Evolutionary conservation across 2,888 invertebrate species (phyloP), one percentile per base, ranked within the genome.

Genomic region (Nebria salina): DNA sequence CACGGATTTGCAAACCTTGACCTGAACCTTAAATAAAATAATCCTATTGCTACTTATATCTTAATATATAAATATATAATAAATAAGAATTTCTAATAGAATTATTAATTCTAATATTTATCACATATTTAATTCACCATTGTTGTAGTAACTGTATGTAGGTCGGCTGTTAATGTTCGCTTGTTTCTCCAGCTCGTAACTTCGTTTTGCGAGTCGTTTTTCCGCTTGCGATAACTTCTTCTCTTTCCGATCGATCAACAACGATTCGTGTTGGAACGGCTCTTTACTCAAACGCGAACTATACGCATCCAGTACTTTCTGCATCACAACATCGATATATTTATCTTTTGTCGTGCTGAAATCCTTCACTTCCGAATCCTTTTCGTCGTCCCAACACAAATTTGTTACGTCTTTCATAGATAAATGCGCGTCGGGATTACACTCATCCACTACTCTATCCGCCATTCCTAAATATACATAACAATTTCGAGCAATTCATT

Each of bases 391-490:
- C 89, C 96, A 96, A 86, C 98, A 95, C 34, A 98, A 90, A 83
- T 96, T 96, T 13, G 96, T 96, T 54, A 96, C 95, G 86, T 97
- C 97, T 89, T 96, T 96, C 89, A 96, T 93, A 1, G 96, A 96
- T 43, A 97, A 90, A 87, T 96, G 96, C 0, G 98, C 97, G 87
- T 99, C 98, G 0, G 98, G 98, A 89, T 98, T 98, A 86, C 98
- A 95, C 88, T 99, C 99, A 89, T 99, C 99, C 0, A 99, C 98
- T 4, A 99, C 98, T 15, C 99, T 92, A 89, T 99, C 98, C 0
- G 98, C 96, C 96, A 99, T 98, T 82, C 89, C 89, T 89, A 76
- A 73, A 86, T 25, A 34, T 20, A 25, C 42, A 26, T 41, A 34
- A 72, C 34, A 5, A 20, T 20, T 20, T 20, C 34, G 34, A 34